These are phyloP conservation scores for Macroteleia sp. DNA, from an alignment of 2,888 invertebrate species.

Conservation along the genomic window DNA sequence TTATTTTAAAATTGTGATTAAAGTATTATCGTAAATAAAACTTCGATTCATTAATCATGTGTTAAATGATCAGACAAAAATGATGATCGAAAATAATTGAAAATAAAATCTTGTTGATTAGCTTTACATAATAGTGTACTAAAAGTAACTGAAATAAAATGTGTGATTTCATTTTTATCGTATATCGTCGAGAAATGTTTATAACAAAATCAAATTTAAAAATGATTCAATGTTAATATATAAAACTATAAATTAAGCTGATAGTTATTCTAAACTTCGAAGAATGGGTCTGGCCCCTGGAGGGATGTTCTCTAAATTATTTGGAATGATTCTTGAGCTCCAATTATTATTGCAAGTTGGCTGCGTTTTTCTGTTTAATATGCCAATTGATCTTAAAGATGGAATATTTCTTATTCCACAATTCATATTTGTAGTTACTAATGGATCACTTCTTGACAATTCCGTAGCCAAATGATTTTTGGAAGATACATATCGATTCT, in stretches of 20 bases:
- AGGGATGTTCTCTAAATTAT: constrained; percentile 20
- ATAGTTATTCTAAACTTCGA: not conserved
- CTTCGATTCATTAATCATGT: not conserved
- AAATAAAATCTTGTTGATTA: not conserved
- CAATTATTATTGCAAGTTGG: not conserved
- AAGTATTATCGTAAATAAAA: not conserved
- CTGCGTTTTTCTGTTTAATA: constrained; percentile 1
- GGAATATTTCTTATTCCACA: not conserved
- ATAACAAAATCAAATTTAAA: too few relatives aligned
- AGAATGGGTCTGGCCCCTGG: constrained; percentile 35
- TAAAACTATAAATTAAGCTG: too few relatives aligned
- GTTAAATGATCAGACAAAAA: not conserved
- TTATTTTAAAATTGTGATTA: too few relatives aligned
- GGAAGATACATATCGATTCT: not conserved
- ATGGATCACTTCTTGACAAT: not conserved
- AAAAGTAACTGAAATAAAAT: too few relatives aligned
- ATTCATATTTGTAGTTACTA: not conserved
- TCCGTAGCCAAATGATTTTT: not conserved
- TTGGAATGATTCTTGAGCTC: constrained; percentile 10
- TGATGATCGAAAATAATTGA: not conserved
- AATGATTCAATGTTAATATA: too few relatives aligned
- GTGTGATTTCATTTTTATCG: too few relatives aligned
- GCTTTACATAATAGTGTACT: too few relatives aligned
- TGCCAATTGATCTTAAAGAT: constrained; percentile 8
- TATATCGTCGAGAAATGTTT: too few relatives aligned